Evolutionary conservation across 2,888 invertebrate genomes (phyloP).

Genomic region (Ophraella communa): DNA sequence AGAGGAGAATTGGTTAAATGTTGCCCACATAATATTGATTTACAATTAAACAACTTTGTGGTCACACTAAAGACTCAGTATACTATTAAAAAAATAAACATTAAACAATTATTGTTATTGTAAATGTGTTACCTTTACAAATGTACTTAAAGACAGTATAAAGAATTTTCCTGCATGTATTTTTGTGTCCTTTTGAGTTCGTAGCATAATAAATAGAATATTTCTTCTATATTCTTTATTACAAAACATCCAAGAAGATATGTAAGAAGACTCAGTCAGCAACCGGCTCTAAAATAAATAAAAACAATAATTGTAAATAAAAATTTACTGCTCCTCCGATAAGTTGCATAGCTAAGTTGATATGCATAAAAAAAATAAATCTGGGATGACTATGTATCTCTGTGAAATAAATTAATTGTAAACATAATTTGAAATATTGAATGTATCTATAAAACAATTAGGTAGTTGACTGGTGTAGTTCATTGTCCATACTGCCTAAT

Average conservation of each 20-base stretch:
- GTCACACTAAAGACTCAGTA: too few relatives aligned
- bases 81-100: too few relatives aligned
- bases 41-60: too few relatives aligned
- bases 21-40: too few relatives aligned
- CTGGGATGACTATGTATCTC: neutral
- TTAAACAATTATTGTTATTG: too few relatives aligned
- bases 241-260: slow-evolving; percentile 56
- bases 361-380: neutral
- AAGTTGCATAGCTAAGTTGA: neutral
- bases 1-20: too few relatives aligned
- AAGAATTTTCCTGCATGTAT: slow-evolving; percentile 62
- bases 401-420: too few relatives aligned
- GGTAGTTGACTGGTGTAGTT: too few relatives aligned
- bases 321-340: too few relatives aligned
- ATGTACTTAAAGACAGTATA: slow-evolving; percentile 63
- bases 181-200: slow-evolving; percentile 61
- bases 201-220: slow-evolving; percentile 61
- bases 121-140: slow-evolving; percentile 58
- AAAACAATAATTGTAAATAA: neutral
- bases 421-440: too few relatives aligned
- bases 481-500: too few relatives aligned
- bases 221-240: slow-evolving; percentile 57
- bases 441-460: too few relatives aligned
- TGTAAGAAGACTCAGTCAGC: slow-evolving; percentile 59
- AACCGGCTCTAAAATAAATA: slow-evolving; percentile 57